Conservation (phyloP, 2,113 vertebrate genomes). For the Nibea albiflora region DNA sequence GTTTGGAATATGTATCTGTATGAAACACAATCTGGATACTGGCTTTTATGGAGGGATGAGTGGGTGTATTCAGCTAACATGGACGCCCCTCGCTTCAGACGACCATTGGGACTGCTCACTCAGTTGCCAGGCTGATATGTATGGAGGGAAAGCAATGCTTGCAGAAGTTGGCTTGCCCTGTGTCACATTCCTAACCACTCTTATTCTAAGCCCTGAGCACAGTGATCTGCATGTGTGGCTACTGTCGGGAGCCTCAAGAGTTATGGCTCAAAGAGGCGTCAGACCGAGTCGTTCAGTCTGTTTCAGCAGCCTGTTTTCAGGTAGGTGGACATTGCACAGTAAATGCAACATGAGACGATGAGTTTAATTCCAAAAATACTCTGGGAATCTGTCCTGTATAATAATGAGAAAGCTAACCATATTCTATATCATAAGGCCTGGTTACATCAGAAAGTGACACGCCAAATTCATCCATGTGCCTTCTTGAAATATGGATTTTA, state of each 20-base stretch:
- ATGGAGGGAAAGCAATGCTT: conserved; percentile 47
- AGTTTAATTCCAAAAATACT: background rate
- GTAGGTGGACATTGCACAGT: background rate
- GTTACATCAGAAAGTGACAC: too few relatives aligned
- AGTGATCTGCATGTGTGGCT: conserved; percentile 39
- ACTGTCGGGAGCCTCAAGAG: conserved; percentile 39
- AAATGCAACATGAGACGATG: background rate
- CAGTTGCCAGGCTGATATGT: conserved; percentile 54
- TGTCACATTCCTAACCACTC: conserved; percentile 65
- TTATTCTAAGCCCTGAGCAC: conserved; percentile 60
- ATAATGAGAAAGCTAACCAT: background rate
- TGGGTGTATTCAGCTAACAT: conserved; percentile 44
- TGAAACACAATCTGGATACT: conserved; percentile 47
- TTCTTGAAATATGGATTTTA: background rate
- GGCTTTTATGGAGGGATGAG: conserved; percentile 35
- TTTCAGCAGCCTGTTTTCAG: conserved; percentile 15
- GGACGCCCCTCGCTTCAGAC: conserved; percentile 12
- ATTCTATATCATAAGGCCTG: too few relatives aligned
- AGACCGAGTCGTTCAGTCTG: background rate
- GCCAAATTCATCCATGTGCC: background rate
- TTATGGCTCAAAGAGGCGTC: conserved; percentile 47
- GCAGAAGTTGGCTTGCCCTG: conserved; percentile 54
- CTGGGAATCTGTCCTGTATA: background rate
- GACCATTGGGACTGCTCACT: conserved; percentile 6
- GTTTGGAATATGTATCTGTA: conserved; percentile 40